Conservation (phyloP, 2,888 invertebrate species). For the Heliconius erato region DNA sequence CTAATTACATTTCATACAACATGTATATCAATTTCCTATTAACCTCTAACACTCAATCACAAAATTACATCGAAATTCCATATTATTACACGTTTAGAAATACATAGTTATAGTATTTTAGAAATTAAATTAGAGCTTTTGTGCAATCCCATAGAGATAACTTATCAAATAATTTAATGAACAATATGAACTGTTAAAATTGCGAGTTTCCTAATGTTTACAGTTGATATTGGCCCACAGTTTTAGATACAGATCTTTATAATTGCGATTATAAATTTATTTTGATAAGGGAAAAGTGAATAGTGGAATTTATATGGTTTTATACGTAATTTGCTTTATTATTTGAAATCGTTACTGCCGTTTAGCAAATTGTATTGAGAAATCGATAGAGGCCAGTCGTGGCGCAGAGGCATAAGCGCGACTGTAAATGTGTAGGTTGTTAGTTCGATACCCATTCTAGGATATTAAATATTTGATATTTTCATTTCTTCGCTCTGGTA, state of each 20-base stretch:
- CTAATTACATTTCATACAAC: neutral
- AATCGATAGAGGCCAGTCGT: neutral
- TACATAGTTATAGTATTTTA: slow-evolving; percentile 43
- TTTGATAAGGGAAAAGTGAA: slow-evolving; percentile 39
- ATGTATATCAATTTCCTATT: neutral
- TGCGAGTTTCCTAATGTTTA: slow-evolving; percentile 48
- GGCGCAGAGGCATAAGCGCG: too few species aligned
- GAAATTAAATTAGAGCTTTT: slow-evolving; percentile 39
- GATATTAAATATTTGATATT: too few species aligned
- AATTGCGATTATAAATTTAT: slow-evolving; percentile 42
- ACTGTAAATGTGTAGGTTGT: too few species aligned
- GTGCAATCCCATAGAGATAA: slow-evolving; percentile 44
- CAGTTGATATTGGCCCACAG: slow-evolving; percentile 44
- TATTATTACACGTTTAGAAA: slow-evolving; percentile 39
- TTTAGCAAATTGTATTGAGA: neutral
- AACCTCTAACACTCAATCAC: slow-evolving; percentile 15
- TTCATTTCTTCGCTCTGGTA: too few species aligned
- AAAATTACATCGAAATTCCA: slow-evolving; percentile 27
- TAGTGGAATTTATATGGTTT: slow-evolving; percentile 14
- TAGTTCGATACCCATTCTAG: too few species aligned
- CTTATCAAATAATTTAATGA: slow-evolving; percentile 50
- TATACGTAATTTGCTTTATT: neutral
- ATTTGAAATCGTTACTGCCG: neutral
- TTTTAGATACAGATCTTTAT: slow-evolving; percentile 47
- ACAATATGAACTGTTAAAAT: slow-evolving; percentile 46